These are phyloP conservation scores for Percopsis transmontana DNA, from an alignment of 2,113 vertebrate genomes.

Conservation along the genomic window DNA sequence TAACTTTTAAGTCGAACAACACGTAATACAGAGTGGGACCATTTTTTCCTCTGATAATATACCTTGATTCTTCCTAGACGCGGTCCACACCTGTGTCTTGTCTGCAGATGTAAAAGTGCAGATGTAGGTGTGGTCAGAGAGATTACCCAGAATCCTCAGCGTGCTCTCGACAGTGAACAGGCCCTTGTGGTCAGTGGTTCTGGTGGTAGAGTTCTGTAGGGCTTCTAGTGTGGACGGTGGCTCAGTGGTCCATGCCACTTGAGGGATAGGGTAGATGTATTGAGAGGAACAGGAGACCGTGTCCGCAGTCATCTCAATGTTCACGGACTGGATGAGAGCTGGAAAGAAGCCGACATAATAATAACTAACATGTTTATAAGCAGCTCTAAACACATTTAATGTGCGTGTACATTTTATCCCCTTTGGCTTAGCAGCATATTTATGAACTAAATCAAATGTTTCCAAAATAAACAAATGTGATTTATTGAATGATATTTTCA, in stretches of 20 bases:
- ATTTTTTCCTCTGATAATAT: not conserved
- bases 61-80: slow-evolving; percentile 76
- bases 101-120: slow-evolving; percentile 75
- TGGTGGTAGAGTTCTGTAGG: slow-evolving; percentile 61
- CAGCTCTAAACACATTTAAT: not conserved
- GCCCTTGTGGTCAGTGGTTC: slow-evolving; percentile 71
- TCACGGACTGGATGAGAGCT: slow-evolving; percentile 77
- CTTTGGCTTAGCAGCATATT: not conserved
- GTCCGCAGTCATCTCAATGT: slow-evolving; percentile 64
- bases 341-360: not conserved
- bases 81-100: slow-evolving; percentile 73
- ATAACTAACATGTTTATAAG: not conserved
- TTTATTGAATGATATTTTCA: not conserved
- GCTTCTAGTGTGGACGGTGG: slow-evolving; percentile 29
- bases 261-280: slow-evolving; percentile 68
- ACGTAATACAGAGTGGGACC: no score
- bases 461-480: not conserved
- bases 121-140: slow-evolving; percentile 68
- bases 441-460: not conserved
- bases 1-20: no score
- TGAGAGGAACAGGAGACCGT: slow-evolving; percentile 69
- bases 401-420: not conserved
- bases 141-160: slow-evolving; percentile 66
- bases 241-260: slow-evolving; percentile 66
- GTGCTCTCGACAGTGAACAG: slow-evolving; percentile 72